Percentiles rank a stretch among this genome's conserved stretches.
Evolutionary conservation across 64 coral and sea anemone species (phyloP).

Genomic region (Pachyseris speciosa): DNA sequence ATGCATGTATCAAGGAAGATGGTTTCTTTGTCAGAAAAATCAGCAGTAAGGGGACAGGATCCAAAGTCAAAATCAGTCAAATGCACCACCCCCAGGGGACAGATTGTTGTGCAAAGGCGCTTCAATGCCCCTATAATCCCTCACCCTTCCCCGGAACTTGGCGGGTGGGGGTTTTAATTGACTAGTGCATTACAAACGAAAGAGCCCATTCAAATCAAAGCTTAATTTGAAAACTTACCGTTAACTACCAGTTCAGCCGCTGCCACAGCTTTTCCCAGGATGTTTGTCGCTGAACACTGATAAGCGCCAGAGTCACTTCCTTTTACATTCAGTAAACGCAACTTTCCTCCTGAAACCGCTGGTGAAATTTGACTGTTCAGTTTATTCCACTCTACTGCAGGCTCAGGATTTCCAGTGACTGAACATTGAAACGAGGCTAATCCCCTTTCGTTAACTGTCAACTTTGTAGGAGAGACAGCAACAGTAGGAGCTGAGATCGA

Average conservation of each 20-base stretch:
- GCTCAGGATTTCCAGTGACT: constrained; percentile 61
- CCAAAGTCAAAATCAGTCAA: too few relatives aligned
- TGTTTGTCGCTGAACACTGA: constrained; percentile 42
- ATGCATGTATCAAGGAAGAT: too few relatives aligned
- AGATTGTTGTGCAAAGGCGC: too few relatives aligned
- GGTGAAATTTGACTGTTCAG: background rate
- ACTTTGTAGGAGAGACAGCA: constrained; percentile 16
- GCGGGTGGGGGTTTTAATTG: too few relatives aligned
- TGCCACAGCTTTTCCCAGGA: background rate
- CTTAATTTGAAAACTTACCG: background rate
- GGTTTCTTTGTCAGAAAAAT: too few relatives aligned
- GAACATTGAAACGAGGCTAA: constrained; percentile 37
- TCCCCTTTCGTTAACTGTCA: constrained; percentile 31
- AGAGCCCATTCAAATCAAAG: too few relatives aligned
- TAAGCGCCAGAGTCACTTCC: constrained; percentile 21
- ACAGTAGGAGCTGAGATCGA: constrained; percentile 14
- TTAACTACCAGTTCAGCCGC: background rate
- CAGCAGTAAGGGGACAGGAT: too few relatives aligned
- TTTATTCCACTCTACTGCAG: constrained; percentile 57
- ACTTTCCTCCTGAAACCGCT: constrained; percentile 8
- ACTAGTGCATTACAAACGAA: too few relatives aligned
- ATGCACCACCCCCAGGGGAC: too few relatives aligned
- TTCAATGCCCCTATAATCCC: too few relatives aligned
- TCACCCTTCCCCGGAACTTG: too few relatives aligned
- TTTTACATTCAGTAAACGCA: constrained; percentile 26